phyloP scores from a whole-genome alignment of 2,888 invertebrate genomes.

The Adelognathus sp. region DNA sequence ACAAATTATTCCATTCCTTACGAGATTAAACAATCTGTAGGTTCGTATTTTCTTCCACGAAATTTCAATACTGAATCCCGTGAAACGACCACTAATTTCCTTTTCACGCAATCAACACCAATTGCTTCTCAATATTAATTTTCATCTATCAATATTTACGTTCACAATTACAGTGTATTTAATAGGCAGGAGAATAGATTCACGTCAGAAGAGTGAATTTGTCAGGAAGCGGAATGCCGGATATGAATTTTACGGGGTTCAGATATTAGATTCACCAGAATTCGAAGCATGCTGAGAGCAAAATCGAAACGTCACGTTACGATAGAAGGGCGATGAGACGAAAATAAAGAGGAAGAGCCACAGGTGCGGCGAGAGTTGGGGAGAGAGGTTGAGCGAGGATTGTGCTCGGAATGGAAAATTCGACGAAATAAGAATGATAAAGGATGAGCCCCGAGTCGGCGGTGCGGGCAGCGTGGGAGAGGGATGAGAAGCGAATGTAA shows the following conservation, averaged over 20 bases:
- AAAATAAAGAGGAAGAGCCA: neutral
- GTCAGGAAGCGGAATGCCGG: neutral
- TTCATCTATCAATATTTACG: too few species aligned
- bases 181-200: too few species aligned
- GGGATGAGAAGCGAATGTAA: slow-evolving; percentile 21
- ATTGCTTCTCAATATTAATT: too few species aligned
- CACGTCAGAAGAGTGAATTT: neutral
- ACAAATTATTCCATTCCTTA: too few species aligned
- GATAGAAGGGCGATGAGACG: neutral
- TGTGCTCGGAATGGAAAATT: slow-evolving; percentile 1
- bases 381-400: neutral
- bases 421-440: neutral
- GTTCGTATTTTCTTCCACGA: too few species aligned
- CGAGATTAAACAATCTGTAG: too few species aligned
- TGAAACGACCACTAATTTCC: too few species aligned
- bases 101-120: too few species aligned
- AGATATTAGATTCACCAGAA: slow-evolving; percentile 2
- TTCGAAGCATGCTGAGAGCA: neutral
- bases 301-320: neutral
- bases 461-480: too few species aligned
- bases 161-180: too few species aligned
- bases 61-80: too few species aligned
- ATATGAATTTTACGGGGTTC: neutral
- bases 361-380: neutral
- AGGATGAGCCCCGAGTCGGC: neutral